These are phyloP conservation scores for Chloroclystis v-ata DNA, from an alignment of 2,888 invertebrate genomes.

Conservation along the genomic window DNA sequence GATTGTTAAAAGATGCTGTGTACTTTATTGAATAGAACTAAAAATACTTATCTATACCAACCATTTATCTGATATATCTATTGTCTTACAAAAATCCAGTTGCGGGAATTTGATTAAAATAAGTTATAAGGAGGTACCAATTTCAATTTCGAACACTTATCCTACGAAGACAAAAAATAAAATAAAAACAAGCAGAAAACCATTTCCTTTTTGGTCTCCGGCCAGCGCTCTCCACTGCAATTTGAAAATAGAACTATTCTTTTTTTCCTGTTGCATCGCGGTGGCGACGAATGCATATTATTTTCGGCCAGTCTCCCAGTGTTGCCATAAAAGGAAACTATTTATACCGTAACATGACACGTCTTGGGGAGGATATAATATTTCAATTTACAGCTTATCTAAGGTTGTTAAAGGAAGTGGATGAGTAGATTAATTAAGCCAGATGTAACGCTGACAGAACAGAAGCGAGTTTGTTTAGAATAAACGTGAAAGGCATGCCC, in stretches of 20 bases:
- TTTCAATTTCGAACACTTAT: too few species aligned
- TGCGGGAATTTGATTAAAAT: too few species aligned
- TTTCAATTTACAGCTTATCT: conserved; percentile 26
- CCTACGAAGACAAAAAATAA: neutral
- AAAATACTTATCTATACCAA: too few species aligned
- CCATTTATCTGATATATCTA: too few species aligned
- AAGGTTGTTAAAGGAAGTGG: conserved; percentile 23
- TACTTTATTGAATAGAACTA: too few species aligned
- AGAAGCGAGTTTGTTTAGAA: conserved; percentile 25
- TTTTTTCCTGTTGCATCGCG: conserved; percentile 67
- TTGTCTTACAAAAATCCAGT: too few species aligned
- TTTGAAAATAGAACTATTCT: conserved; percentile 67
- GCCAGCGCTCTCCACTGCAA: conserved; percentile 57
- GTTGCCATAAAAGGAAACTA: conserved; percentile 56
- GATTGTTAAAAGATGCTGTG: too few species aligned
- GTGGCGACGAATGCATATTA: conserved; percentile 66
- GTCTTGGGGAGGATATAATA: conserved; percentile 26
- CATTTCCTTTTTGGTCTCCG: conserved; percentile 48
- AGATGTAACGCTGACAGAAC: conserved; percentile 29
- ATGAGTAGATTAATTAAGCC: conserved; percentile 19
- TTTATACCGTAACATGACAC: conserved; percentile 37
- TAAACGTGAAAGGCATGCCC: too few species aligned
- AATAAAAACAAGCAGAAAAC: conserved; percentile 31
- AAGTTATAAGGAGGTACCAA: too few species aligned
- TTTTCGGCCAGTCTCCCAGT: conserved; percentile 65